Base-by-base conservation (phyloP, 2,888 invertebrate genomes). In the Lathronympha strigana region DNA sequence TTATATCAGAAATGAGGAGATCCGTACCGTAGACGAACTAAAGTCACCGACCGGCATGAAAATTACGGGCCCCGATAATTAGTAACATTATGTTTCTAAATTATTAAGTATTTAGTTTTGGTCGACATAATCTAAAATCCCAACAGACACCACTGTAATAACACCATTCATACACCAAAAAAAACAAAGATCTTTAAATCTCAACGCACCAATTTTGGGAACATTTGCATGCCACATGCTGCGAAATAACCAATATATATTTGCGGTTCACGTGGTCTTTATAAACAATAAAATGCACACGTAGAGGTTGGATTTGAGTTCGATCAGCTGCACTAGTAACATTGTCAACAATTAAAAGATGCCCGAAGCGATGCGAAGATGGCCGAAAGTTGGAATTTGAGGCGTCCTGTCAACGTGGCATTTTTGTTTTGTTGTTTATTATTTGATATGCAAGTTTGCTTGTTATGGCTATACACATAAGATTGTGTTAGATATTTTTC, bases 151-250 rank as follows among this genome's bases (percentile, higher is more conserved):
- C 9, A 33, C n/a, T 21, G 21, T 36, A 51, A 17, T 19, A n/a
- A 38, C 23, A 23, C 21, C 15, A 53, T 36, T 8, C 36, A 17
- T 13, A 28, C 43, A 13, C 17, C 9, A 11, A 43, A 43, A 57
- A 43, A 31, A 43, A 40, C 28, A 15, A 21, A 4, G n/a, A 11
- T 17, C 28, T 55, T 43, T 8, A n/a, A 55, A 55, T 43, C 43
- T 11, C 13, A 8, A 33, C 8, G 28, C 13, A 43, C 45, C 45
- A 43, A 45, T 43, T 57, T 57, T 45, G n/a, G 57, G 19, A 9
- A 43, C n/a, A 43, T 40, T 57, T 45, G 57, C n/a, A 8, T 19
- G 19, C 28, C 57, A 57, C 21, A 45, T 57, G 57, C 43, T 8
- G 8, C 31, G 17, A 43, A 43, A 31, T 19, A 17, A 31, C 43